Evolutionary conservation across 2,888 invertebrate genomes (phyloP).

Genomic region (Cephus pygmeus): DNA sequence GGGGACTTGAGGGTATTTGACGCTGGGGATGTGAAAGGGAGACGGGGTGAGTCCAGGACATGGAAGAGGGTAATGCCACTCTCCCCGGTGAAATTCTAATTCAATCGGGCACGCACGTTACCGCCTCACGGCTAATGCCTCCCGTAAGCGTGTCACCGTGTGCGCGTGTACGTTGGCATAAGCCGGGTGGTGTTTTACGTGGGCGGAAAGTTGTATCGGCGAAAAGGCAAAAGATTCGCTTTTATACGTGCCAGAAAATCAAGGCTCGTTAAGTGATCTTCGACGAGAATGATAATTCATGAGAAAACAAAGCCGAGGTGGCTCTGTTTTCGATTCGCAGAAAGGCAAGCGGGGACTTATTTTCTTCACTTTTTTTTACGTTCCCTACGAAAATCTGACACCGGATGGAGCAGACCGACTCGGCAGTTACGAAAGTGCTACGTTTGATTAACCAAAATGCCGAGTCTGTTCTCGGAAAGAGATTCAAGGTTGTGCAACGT

Average conservation of each 20-base stretch:
- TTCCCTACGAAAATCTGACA: neutral
- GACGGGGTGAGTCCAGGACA: neutral
- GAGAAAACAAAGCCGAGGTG: neutral
- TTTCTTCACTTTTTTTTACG: neutral
- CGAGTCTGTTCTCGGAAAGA: neutral
- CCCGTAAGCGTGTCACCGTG: neutral
- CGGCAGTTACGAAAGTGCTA: neutral
- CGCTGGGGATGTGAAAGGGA: neutral
- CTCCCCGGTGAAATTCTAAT: neutral
- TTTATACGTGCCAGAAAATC: neutral
- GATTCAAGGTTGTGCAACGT: neutral
- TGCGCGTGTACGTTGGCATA: neutral
- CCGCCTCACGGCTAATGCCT: neutral
- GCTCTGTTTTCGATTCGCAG: neutral
- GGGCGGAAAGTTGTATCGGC: neutral
- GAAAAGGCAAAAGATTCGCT: neutral
- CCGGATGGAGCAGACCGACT: neutral
- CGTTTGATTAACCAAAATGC: neutral
- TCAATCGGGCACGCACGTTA: constrained; percentile 2
- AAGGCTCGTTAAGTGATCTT: neutral
- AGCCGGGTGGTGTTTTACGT: neutral
- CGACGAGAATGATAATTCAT: neutral
- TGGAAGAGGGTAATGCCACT: neutral
- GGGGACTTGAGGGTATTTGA: neutral
- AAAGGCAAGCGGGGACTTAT: neutral